A percentile compares a stretch with the other conserved stretches of the same genome.
These are phyloP conservation scores for Drosophila melanocephala DNA, from an alignment of 2,888 invertebrate species.

Conservation along the genomic window DNA sequence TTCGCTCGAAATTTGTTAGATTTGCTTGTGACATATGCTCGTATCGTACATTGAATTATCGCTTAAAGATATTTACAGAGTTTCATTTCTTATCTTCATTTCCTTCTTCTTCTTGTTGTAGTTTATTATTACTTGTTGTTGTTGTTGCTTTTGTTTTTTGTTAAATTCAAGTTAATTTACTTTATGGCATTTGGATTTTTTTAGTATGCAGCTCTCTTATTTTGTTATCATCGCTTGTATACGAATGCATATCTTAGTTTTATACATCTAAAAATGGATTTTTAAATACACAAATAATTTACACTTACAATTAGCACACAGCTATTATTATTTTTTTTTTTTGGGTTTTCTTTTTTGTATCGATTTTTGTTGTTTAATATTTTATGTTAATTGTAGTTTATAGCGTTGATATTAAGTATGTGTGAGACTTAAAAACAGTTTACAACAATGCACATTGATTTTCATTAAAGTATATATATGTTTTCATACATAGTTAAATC, in stretches of 20 bases:
- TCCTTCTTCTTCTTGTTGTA: conserved; percentile 20
- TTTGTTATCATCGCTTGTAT: conserved; percentile 50
- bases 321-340: conserved; percentile 20
- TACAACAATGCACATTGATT: conserved; percentile 78
- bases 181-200: conserved; percentile 75
- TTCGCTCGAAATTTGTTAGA: conserved; percentile 61
- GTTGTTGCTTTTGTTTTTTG: conserved; percentile 18
- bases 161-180: conserved; percentile 77
- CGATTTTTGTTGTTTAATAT: conserved; percentile 19
- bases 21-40: conserved; percentile 56
- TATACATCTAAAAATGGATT: conserved; percentile 74
- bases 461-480: conserved; percentile 31
- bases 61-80: conserved; percentile 78
- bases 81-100: conserved; percentile 35
- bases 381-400: conserved; percentile 67
- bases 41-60: conserved; percentile 70
- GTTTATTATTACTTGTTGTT: conserved; percentile 14
- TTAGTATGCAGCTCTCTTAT: conserved; percentile 66
- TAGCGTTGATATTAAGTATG: conserved; percentile 77
- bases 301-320: conserved; percentile 76
- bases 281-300: conserved; percentile 81
- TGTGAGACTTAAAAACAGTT: conserved; percentile 79
- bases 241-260: conserved; percentile 67
- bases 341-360: conserved; percentile 18
- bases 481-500: conserved; percentile 9